Base-by-base conservation (phyloP, 1,140 invertebrate genomes). In the Nilaparvata lugens region DNA sequence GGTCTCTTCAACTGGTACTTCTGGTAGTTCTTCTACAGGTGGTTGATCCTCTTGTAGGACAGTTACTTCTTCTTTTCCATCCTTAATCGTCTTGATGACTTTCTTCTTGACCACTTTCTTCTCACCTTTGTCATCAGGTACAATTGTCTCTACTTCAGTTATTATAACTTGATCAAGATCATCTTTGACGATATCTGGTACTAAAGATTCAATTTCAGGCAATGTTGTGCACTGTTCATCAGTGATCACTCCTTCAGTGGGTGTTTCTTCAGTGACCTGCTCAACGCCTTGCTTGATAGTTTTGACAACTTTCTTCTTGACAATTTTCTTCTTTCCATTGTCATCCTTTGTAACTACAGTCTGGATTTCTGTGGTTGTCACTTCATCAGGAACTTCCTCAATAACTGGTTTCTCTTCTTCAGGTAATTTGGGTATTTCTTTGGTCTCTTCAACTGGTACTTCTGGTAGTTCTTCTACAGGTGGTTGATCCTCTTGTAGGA, bases 21-120 rank as follows among this genome's bases (percentile, higher is more conserved):
- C 58, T 40, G 23, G 14, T 2, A 60, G 64, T 13, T 42, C 58
- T 58, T 68, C 54, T 40, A 61, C 55, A 11, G 59, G 11, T 52
- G n/a, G n/a, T n/a, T n/a, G n/a, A n/a, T n/a, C n/a, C n/a, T n/a
- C n/a, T n/a, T n/a, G n/a, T n/a, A n/a, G n/a, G n/a, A 67, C 75
- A 5, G 73, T 76, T 4, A 65, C 58, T 7, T 38, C 52, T 58
- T 67, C 66, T 45, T 62, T 62, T 16, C 58, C 66, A 23, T 64
- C 62, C 35, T 58, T 62, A 9, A 64, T 58, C 16, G 25, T 55
- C 67, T 45, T 67, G 58, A 25, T 62, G 43, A 16, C 65, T 63
- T 66, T 70, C 66, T 42, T 72, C 43, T 74, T 72, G 70, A 69
- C 63, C 71, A 71, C 64, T 72, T 72, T 9, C 73, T 75, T 9